Percentiles rank a stretch among this genome's conserved stretches.
Evolutionary conservation across 2,113 vertebrate genomes (phyloP).

Genomic region (Lipotes vexillifer): DNA sequence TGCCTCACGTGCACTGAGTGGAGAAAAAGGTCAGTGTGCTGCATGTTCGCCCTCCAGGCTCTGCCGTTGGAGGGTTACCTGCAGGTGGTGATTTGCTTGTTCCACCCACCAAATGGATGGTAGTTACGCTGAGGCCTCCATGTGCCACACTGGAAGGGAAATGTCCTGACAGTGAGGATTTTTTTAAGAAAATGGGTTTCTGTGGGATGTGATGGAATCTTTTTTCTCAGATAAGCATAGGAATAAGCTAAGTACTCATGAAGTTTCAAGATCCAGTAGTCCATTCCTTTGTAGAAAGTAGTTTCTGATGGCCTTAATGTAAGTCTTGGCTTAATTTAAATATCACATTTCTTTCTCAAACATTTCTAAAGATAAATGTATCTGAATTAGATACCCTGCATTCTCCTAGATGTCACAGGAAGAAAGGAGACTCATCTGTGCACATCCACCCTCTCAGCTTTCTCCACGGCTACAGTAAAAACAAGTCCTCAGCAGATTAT

Average conservation of each 20-base stretch:
- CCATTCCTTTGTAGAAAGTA: neutral
- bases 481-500: neutral
- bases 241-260: neutral
- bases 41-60: neutral
- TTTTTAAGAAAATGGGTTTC: neutral
- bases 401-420: neutral
- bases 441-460: neutral
- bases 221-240: neutral
- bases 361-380: neutral
- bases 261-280: neutral
- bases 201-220: neutral
- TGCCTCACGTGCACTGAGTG: neutral
- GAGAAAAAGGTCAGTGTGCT: neutral
- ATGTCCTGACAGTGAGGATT: neutral
- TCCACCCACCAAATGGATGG: neutral
- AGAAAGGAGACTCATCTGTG: neutral
- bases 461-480: neutral
- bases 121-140: neutral
- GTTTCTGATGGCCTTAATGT: neutral
- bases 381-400: neutral
- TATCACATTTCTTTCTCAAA: neutral
- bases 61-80: neutral
- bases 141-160: neutral
- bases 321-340: neutral
- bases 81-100: neutral